These are phyloP conservation scores for Canis aureus DNA, from an alignment of 2,113 vertebrate species.

Conservation along the genomic window DNA sequence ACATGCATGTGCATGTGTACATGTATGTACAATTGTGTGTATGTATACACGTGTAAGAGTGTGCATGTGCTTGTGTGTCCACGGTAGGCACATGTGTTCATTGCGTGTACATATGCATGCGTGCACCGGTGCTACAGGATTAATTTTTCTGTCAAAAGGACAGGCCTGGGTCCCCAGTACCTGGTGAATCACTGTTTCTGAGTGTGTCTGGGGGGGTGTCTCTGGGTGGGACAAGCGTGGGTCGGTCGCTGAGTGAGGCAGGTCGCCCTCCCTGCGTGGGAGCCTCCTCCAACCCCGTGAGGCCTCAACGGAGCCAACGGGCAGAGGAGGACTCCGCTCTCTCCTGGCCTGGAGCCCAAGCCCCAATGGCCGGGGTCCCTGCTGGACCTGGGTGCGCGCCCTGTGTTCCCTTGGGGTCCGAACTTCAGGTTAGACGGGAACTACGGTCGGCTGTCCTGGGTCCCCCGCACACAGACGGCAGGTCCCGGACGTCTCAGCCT, in stretches of 20 bases:
- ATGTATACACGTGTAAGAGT: no score
- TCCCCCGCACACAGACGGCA: background rate
- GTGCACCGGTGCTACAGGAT: background rate
- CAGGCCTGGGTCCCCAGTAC: background rate
- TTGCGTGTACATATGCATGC: accelerated
- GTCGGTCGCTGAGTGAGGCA: accelerated
- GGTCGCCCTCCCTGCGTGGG: background rate
- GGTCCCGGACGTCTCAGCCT: background rate
- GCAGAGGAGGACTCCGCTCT: background rate
- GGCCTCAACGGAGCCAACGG: background rate
- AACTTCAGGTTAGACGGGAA: background rate
- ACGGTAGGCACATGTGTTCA: no score
- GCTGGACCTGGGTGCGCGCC: background rate
- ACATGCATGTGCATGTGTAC: no score
- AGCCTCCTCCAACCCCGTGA: accelerated
- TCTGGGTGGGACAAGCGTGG: accelerated
- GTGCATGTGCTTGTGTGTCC: no score
- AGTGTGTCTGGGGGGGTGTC: background rate
- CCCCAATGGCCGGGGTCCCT: background rate
- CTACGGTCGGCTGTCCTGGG: background rate
- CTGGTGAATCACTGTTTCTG: accelerated
- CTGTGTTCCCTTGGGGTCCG: background rate
- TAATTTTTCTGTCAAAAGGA: no score
- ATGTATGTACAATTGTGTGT: background rate
- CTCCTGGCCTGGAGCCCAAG: background rate